A percentile compares a stretch with the other conserved stretches of the same genome.
These are phyloP conservation scores for Tinamus guttatus DNA, from an alignment of 2,113 vertebrate genomes.

Conservation along the genomic window DNA sequence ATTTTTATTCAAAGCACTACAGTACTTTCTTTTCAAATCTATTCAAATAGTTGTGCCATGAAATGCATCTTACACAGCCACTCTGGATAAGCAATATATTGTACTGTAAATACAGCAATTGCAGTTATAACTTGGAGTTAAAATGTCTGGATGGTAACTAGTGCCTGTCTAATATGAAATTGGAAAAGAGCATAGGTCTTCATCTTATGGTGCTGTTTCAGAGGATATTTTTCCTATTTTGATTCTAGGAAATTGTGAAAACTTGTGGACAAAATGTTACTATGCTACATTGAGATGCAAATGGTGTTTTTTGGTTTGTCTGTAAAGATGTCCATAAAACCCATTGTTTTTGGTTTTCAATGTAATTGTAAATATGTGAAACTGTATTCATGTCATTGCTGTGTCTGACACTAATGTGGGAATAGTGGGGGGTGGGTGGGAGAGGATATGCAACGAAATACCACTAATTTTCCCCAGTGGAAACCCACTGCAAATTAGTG, in stretches of 20 bases:
- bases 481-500: not conserved
- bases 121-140: slow-evolving; percentile 18
- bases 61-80: slow-evolving; percentile 49
- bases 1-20: slow-evolving; percentile 53
- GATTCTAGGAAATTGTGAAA: slow-evolving; percentile 50
- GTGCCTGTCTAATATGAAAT: slow-evolving; percentile 31
- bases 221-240: not conserved
- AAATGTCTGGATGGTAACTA: slow-evolving; percentile 41
- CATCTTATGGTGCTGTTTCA: slow-evolving; percentile 63
- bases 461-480: not conserved
- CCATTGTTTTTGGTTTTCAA: slow-evolving; percentile 66
- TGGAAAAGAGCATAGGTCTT: slow-evolving; percentile 35
- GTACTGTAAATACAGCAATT: slow-evolving; percentile 62
- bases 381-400: slow-evolving; percentile 2
- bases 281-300: slow-evolving; percentile 69
- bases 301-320: slow-evolving; percentile 58
- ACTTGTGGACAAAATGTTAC: slow-evolving; percentile 52
- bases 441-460: not conserved
- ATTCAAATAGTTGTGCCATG: slow-evolving; percentile 44
- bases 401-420: slow-evolving; percentile 41
- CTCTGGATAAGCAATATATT: slow-evolving; percentile 65
- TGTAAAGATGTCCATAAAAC: slow-evolving; percentile 65
- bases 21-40: slow-evolving; percentile 52
- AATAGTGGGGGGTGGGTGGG: not conserved
- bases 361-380: slow-evolving; percentile 80